These are phyloP conservation scores for Drosophila conformis DNA, from an alignment of 2,888 invertebrate genomes.

Conservation along the genomic window DNA sequence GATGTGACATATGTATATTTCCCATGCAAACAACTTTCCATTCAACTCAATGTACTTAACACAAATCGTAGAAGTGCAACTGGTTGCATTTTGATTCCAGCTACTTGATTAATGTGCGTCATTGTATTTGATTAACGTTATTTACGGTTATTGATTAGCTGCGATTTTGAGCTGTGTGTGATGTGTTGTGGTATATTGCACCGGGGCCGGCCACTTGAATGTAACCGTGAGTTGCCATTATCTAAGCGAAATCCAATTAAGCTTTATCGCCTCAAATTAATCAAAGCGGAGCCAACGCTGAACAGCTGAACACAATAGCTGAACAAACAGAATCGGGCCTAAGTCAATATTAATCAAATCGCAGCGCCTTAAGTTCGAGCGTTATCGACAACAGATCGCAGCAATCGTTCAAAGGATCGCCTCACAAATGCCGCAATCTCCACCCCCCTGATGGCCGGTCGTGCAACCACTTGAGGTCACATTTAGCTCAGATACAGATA, in stretches of 20 bases:
- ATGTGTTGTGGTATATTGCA: constrained; percentile 19
- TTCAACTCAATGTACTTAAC: not conserved
- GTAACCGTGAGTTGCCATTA: constrained; percentile 55
- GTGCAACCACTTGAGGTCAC: constrained; percentile 16
- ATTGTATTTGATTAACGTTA: constrained; percentile 22
- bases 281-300: constrained; percentile 56
- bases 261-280: constrained; percentile 79
- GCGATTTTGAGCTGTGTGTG: constrained; percentile 56
- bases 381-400: constrained; percentile 46
- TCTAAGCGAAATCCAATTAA: constrained; percentile 78
- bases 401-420: constrained; percentile 18
- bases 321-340: constrained; percentile 73
- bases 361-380: constrained; percentile 48
- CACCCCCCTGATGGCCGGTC: not conserved
- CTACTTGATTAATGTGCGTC: constrained; percentile 32
- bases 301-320: constrained; percentile 81
- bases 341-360: constrained; percentile 80
- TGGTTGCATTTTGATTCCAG: constrained; percentile 37
- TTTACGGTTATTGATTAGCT: constrained; percentile 59
- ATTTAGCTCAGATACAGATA: constrained; percentile 33
- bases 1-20: not conserved
- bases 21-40: not conserved
- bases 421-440: constrained; percentile 11
- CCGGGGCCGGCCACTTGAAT: constrained; percentile 20
- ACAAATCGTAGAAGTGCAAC: constrained; percentile 25